These are phyloP conservation scores for Eupeodes latifasciatus DNA, from an alignment of 2,888 invertebrate species.

Conservation along the genomic window DNA sequence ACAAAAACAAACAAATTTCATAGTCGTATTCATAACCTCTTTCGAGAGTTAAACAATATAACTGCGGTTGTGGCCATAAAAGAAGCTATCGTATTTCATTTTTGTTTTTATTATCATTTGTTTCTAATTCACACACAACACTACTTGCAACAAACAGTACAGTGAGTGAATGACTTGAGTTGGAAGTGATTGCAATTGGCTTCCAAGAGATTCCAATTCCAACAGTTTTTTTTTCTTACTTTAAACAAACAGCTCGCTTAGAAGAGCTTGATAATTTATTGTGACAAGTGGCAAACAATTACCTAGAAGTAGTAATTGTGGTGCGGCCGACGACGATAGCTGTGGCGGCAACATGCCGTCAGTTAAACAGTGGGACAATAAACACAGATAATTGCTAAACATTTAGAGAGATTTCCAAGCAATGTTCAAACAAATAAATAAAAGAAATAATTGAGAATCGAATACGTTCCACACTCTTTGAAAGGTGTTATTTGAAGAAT, in stretches of 20 bases:
- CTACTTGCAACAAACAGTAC: background rate
- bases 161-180: constrained; percentile 36
- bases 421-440: too few species aligned
- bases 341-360: background rate
- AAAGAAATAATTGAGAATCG: too few species aligned
- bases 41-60: background rate
- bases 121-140: constrained; percentile 1
- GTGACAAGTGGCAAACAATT: constrained; percentile 71
- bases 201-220: constrained; percentile 49
- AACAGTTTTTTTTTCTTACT: background rate
- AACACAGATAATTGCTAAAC: too few species aligned
- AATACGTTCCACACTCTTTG: too few species aligned
- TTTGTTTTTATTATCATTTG: background rate
- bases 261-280: constrained; percentile 51
- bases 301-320: constrained; percentile 54
- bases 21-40: constrained; percentile 15
- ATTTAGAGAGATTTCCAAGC: too few species aligned
- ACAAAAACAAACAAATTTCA: background rate
- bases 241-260: background rate
- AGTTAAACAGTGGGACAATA: background rate
- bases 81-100: constrained; percentile 29
- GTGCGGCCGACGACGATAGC: constrained; percentile 21
- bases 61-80: constrained; percentile 29
- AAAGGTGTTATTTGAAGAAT: too few species aligned
- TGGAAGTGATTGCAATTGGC: constrained; percentile 19